phyloP scores from a whole-genome alignment of 2,113 vertebrate genomes.

The Platanista minor region DNA sequence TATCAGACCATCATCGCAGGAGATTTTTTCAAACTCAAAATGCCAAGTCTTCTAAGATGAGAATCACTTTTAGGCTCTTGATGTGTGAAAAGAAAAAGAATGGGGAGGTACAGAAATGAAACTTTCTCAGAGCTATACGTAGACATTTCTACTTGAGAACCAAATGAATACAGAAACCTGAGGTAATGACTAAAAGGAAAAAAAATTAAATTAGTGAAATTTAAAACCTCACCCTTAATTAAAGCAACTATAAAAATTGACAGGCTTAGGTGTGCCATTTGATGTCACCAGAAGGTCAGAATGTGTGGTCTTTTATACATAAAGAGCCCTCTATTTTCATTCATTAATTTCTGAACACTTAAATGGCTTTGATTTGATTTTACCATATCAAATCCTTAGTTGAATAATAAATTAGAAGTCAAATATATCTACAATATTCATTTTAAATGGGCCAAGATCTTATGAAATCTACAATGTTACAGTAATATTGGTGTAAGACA shows the following conservation, averaged over 20 bases:
- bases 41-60: background rate
- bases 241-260: background rate
- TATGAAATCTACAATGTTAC: background rate
- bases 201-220: background rate
- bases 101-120: background rate
- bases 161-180: background rate
- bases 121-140: background rate
- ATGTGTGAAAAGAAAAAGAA: background rate
- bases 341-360: background rate
- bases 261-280: background rate
- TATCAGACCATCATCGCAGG: background rate
- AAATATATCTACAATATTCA: slow-evolving; percentile 18
- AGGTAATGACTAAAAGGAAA: background rate
- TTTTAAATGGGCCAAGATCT: background rate
- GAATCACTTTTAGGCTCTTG: background rate
- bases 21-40: slow-evolving; percentile 19
- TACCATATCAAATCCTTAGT: background rate
- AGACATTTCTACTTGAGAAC: background rate
- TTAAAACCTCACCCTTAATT: background rate
- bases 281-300: background rate
- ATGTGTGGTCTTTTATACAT: background rate
- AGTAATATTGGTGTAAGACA: background rate
- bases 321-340: background rate
- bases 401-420: slow-evolving; percentile 20
- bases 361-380: background rate